phyloP scores from a whole-genome alignment of 2,113 vertebrate genomes.

The Columba livia region DNA sequence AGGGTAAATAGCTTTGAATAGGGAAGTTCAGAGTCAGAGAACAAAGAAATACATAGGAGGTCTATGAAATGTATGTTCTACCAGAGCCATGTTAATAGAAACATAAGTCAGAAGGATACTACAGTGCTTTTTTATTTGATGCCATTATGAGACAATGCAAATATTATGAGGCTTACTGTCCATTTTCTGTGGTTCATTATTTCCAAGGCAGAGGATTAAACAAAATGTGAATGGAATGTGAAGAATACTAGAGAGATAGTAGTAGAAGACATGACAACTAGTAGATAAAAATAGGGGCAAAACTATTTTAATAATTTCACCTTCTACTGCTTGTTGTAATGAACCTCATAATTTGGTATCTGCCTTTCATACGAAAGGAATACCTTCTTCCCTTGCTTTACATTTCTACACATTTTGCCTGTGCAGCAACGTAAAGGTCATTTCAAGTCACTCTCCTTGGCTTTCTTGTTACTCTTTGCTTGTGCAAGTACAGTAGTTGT shows the following conservation, averaged over 20 bases:
- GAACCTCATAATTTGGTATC: neutral
- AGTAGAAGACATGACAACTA: neutral
- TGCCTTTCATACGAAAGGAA: neutral
- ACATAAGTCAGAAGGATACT: neutral
- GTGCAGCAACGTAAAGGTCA: neutral
- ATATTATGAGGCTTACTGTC: neutral
- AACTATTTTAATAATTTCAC: neutral
- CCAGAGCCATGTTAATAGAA: neutral
- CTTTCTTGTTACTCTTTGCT: neutral
- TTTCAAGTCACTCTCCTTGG: neutral
- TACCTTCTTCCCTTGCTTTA: neutral
- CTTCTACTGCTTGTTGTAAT: neutral
- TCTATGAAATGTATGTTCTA: neutral
- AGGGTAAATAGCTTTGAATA: neutral
- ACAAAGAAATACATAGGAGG: neutral
- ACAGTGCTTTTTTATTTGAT: neutral
- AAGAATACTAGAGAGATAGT: neutral
- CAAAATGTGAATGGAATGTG: neutral
- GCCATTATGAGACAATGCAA: neutral
- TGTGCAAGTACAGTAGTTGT: neutral
- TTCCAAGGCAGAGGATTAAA: neutral
- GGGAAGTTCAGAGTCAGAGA: neutral
- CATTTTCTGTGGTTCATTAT: neutral
- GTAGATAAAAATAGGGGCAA: neutral
- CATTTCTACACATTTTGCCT: neutral